phyloP scores from a whole-genome alignment of 2,113 vertebrate species.

The Edolisoma coerulescens region DNA sequence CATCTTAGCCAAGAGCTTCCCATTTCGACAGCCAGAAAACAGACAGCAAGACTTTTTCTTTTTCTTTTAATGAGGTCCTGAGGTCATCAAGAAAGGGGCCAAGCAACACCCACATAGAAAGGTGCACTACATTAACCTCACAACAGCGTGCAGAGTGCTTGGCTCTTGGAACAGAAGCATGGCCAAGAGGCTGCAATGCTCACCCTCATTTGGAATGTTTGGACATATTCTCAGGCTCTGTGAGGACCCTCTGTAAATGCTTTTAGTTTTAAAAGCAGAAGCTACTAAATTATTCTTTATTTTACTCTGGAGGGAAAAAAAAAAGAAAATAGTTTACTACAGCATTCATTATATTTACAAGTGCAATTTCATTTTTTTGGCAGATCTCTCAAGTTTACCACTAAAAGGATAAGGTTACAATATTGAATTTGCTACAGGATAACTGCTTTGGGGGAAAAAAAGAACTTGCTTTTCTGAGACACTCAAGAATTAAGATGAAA shows the following conservation, averaged over 20 bases:
- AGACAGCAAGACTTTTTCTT: neutral
- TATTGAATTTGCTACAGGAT: neutral
- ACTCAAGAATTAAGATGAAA: neutral
- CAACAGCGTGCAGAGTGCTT: neutral
- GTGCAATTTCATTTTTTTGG: neutral
- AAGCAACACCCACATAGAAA: neutral
- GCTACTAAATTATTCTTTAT: neutral
- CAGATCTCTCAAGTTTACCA: neutral
- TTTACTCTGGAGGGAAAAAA: neutral
- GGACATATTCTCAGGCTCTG: neutral
- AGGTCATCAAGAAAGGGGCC: neutral
- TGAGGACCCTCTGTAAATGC: neutral
- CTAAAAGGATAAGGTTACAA: neutral
- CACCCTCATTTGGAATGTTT: neutral
- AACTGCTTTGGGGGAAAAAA: neutral
- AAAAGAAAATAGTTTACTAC: neutral
- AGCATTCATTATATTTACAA: neutral
- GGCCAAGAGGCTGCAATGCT: neutral
- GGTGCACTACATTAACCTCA: neutral
- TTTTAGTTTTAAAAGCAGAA: neutral
- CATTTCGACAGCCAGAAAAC: neutral
- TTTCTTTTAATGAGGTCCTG: neutral
- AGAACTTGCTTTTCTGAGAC: neutral
- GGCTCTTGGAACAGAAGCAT: neutral
- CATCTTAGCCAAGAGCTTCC: neutral